These are phyloP conservation scores for Etheostoma nigrum DNA, from an alignment of 2,797 vertebrate genomes.

Conservation along the genomic window DNA sequence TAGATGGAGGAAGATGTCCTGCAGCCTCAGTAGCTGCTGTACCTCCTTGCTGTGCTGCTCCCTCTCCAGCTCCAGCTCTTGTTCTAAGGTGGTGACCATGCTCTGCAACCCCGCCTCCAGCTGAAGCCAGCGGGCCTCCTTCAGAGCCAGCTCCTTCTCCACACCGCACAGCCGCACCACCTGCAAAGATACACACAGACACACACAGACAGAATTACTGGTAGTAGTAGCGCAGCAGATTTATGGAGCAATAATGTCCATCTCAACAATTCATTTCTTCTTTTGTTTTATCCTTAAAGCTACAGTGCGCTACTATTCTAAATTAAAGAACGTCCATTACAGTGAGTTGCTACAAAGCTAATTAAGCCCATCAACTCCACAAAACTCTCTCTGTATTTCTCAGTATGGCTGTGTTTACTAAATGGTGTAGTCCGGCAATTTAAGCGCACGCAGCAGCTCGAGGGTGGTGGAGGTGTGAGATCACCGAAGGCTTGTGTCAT, in stretches of 20 bases:
- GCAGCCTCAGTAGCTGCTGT: constrained; percentile 16
- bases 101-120: constrained; percentile 77
- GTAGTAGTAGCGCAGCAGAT: not conserved
- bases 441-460: too few relatives aligned
- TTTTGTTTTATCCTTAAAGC: not conserved
- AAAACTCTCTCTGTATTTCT: too few relatives aligned
- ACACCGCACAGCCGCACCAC: constrained; percentile 75
- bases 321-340: too few relatives aligned
- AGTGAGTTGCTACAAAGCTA: too few relatives aligned
- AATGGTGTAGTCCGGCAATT: too few relatives aligned
- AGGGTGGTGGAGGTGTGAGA: too few relatives aligned
- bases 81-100: constrained; percentile 78
- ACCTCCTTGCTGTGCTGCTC: constrained; percentile 84
- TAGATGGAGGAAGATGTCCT: not conserved
- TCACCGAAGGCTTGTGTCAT: too few relatives aligned
- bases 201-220: not conserved
- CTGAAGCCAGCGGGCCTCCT: constrained; percentile 83
- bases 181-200: constrained; percentile 66
- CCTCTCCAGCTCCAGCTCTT: constrained; percentile 82
- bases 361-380: too few relatives aligned
- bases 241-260: not conserved
- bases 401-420: too few relatives aligned
- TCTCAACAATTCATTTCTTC: not conserved
- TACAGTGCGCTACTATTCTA: too few relatives aligned
- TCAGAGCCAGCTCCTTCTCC: constrained; percentile 84